Evolutionary conservation across 2,113 vertebrate genomes (phyloP).

Genomic region (Zosterops hypoxanthus): DNA sequence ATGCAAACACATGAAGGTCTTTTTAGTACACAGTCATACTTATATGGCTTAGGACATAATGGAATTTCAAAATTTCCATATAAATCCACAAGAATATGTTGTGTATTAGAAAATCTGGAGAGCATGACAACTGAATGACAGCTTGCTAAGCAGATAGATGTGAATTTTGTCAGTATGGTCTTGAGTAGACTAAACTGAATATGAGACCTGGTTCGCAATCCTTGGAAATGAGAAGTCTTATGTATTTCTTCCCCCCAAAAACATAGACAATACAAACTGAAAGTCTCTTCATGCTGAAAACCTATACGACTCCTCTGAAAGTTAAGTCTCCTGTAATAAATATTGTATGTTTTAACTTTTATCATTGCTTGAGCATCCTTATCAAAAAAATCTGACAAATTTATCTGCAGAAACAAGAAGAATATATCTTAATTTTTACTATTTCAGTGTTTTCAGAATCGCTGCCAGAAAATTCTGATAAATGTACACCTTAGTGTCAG

Average conservation of each 20-base stretch:
- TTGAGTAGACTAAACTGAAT: neutral
- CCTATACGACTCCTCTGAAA: neutral
- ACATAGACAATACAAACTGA: no score
- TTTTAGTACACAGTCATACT: neutral
- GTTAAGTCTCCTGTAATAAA: neutral
- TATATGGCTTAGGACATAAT: neutral
- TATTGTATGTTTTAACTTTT: neutral
- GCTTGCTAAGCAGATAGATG: neutral
- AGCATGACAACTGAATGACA: neutral
- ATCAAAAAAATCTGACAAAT: neutral
- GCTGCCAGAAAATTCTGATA: neutral
- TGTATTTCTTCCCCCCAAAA: neutral
- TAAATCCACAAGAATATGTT: neutral
- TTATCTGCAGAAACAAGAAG: neutral
- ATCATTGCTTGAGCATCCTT: neutral
- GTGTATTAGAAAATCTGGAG: neutral
- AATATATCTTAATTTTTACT: neutral
- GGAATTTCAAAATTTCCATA: neutral
- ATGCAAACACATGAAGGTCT: neutral
- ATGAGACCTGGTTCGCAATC: neutral
- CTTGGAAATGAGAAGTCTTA: neutral
- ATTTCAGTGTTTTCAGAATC: neutral
- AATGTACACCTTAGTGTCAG: neutral
- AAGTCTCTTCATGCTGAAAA: neutral
- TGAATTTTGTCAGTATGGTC: neutral